Conservation (phyloP, 2,113 vertebrate genomes). For the Procavia capensis region DNA sequence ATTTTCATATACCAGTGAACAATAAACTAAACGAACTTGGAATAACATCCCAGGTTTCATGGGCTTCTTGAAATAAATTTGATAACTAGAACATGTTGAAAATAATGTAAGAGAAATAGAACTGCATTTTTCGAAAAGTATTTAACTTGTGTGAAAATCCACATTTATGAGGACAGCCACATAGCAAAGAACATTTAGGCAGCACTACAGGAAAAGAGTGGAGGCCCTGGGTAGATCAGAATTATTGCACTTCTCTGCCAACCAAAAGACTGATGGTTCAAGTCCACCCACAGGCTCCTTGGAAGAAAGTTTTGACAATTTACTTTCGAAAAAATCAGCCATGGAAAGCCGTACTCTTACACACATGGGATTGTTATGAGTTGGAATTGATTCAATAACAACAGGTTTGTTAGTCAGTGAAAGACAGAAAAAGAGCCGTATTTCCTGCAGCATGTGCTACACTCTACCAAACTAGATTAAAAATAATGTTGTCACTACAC, state of each 20-base stretch:
- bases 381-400: neutral
- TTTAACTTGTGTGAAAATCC: neutral
- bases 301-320: neutral
- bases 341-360: neutral
- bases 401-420: neutral
- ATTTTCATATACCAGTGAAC: neutral
- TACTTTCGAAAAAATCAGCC: neutral
- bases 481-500: neutral
- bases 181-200: neutral
- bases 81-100: neutral
- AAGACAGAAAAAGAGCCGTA: neutral
- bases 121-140: neutral
- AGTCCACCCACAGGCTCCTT: neutral
- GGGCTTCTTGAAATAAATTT: neutral
- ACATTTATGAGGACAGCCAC: neutral
- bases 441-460: neutral
- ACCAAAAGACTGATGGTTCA: neutral
- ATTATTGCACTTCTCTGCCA: neutral
- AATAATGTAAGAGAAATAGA: neutral
- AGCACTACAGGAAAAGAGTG: neutral
- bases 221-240: neutral
- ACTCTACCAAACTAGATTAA: neutral
- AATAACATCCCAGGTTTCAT: neutral
- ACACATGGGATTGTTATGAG: neutral
- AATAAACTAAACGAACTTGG: neutral